Percentiles rank a stretch among this genome's conserved stretches.
Evolutionary conservation across 2,113 vertebrate genomes (phyloP).

Genomic region (Lontra canadensis): DNA sequence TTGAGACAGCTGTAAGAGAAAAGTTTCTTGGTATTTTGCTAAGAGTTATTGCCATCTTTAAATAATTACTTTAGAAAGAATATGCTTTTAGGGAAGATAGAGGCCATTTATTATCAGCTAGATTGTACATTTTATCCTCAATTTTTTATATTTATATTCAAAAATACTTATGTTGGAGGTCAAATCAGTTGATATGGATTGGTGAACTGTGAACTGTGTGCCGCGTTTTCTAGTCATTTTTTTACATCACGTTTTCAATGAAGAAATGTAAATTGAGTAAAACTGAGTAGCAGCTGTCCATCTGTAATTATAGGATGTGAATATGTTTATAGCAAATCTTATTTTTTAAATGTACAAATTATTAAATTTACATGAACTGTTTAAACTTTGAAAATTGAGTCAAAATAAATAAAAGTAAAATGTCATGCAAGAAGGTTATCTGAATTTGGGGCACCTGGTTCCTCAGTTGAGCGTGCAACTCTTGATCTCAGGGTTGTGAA

Average conservation of each 20-base stretch:
- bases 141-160: constrained; percentile 49
- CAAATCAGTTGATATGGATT: constrained; percentile 50
- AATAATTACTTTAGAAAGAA: constrained; percentile 19
- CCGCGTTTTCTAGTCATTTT: not conserved
- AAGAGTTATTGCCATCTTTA: not conserved
- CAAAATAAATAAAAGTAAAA: not conserved
- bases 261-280: constrained; percentile 32
- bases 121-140: constrained; percentile 31
- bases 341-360: constrained; percentile 17
- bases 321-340: not conserved
- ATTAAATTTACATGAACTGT: not conserved
- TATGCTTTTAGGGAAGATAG: not conserved
- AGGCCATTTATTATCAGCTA: constrained; percentile 8
- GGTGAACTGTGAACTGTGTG: constrained; percentile 27
- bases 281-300: not conserved
- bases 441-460: not conserved
- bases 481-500: not conserved
- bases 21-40: not conserved
- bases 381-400: not conserved
- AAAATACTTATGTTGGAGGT: constrained; percentile 34
- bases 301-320: not conserved
- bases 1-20: not conserved
- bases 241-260: constrained; percentile 30
- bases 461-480: not conserved
- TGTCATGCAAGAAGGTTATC: not conserved